Evolutionary conservation across 2,113 vertebrate genomes (phyloP).

Genomic region (Aegypius monachus): DNA sequence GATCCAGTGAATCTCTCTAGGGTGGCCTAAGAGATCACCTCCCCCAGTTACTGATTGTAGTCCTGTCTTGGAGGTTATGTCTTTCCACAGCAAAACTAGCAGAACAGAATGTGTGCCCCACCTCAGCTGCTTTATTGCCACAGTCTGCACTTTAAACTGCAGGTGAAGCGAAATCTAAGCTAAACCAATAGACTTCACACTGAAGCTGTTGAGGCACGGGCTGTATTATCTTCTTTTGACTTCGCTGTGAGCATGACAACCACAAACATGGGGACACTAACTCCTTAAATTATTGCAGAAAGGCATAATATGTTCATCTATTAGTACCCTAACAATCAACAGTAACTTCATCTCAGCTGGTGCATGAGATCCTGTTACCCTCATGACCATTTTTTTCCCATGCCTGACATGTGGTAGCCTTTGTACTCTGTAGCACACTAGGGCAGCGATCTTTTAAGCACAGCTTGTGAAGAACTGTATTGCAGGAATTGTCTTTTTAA

Average conservation of each 20-base stretch:
- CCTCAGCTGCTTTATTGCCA: neutral
- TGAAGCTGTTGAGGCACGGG: neutral
- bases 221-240: neutral
- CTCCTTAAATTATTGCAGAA: neutral
- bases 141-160: neutral
- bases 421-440: neutral
- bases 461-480: neutral
- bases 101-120: neutral
- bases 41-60: neutral
- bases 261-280: neutral
- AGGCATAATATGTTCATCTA: neutral
- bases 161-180: neutral
- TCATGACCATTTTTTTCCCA: neutral
- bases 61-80: neutral
- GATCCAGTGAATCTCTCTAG: neutral
- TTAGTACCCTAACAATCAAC: neutral
- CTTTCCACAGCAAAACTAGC: neutral
- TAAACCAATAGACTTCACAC: neutral
- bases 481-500: neutral
- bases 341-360: neutral
- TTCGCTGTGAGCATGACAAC: neutral
- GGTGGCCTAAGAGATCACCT: neutral
- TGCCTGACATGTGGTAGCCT: neutral
- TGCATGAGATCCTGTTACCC: neutral
- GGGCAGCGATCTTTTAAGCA: neutral